Conservation (phyloP, 2,797 vertebrate genomes). For the Gambelia wislizenii region DNA sequence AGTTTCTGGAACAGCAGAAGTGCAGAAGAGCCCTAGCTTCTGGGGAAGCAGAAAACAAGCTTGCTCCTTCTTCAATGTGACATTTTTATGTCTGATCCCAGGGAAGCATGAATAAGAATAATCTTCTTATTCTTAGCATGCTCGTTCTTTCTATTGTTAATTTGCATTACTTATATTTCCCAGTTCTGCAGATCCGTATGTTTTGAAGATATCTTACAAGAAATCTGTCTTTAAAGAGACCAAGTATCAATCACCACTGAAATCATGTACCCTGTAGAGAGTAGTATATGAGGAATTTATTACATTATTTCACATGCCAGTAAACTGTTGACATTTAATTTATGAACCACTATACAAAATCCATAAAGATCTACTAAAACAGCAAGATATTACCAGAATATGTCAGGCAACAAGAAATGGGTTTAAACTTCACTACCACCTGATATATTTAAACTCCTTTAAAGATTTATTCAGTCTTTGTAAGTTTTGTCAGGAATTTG, state of each 20-base stretch:
- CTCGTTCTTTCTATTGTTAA: slow-evolving; percentile 5
- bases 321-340: not conserved
- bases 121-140: not conserved
- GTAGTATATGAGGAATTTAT: not conserved
- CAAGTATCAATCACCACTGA: not conserved
- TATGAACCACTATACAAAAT: slow-evolving; percentile 11
- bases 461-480: not conserved
- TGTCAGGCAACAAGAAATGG: slow-evolving; percentile 2
- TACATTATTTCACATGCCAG: not conserved
- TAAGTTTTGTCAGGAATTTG: not conserved
- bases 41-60: too few relatives aligned
- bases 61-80: too few relatives aligned
- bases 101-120: not conserved
- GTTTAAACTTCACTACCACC: not conserved
- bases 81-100: too few relatives aligned
- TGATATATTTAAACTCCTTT: not conserved
- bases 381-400: not conserved
- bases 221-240: not conserved
- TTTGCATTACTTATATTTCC: not conserved
- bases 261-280: not conserved
- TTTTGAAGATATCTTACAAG: not conserved
- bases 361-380: slow-evolving; percentile 3
- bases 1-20: too few relatives aligned
- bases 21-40: too few relatives aligned
- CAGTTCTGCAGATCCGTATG: not conserved